Base-by-base conservation (phyloP, 2,888 invertebrate species). In the Meta bourneti region DNA sequence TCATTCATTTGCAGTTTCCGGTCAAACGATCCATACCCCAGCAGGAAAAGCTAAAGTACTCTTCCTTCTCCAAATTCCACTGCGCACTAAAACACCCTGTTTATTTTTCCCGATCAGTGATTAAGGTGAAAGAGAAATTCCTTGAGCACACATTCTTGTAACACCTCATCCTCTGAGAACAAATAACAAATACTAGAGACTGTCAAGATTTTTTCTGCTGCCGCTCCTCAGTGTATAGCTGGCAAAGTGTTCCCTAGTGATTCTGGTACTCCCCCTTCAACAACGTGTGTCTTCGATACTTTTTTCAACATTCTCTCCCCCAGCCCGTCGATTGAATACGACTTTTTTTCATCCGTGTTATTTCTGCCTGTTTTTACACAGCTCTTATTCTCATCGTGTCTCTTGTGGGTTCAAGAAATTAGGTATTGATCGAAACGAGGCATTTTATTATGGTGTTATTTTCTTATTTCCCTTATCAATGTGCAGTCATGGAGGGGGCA, bases 31-130 rank as follows among this genome's bases (percentile, higher is more conserved):
- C 61, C 61, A 61, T 61, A n/a, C 61, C 9, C 61, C 16, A 61
- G 61, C 61, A 34, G 34, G 34, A 4, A 34, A 34, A 34, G 34
- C 34, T 34, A 34, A 34, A 34, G 34, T 4, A 74, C 74, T 16
- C 61, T 61, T 16, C 11, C 61, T 16, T 61, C 61, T 16, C 11
- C 9, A 61, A 11, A 61, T 61, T 61, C 61, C 61, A 61, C 13
- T 9, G 16, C 11, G 13, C 61, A 11, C 61, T 61, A 61, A 61
- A 61, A 61, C 61, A 61, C 61, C 20, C 79, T 74, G 80, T 88
- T 88, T 88, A 74, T 88, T 88, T 84, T 88, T 80, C 80, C 54
- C 52, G 70, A 81, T 88, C 88, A 61, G 88, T 80, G 88, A 88
- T 88, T 80, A 81, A 80, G 72, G 80, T 54, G 52, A 80, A 54